A percentile compares a stretch with the other conserved stretches of the same genome.
Conservation (phyloP, 1,140 invertebrate species). For the Stegodyphus mimosarum region DNA sequence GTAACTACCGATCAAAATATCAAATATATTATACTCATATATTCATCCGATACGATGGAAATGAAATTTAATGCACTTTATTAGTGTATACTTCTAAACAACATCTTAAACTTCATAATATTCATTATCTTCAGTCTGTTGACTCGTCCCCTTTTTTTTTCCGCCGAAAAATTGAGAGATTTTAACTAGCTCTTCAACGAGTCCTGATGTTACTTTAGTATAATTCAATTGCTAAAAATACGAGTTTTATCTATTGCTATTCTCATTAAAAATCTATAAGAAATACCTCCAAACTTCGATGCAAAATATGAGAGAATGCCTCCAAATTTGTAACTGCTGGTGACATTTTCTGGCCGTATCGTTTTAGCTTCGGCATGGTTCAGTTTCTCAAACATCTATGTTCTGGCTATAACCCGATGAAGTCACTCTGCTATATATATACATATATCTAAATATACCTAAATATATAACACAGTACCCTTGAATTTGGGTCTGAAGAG, state of each 20-base stretch:
- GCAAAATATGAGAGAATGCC: background rate
- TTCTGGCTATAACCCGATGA: no score
- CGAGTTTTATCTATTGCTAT: slow-evolving; percentile 18
- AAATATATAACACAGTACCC: background rate
- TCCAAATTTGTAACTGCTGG: background rate
- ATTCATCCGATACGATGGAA: background rate
- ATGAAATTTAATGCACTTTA: slow-evolving; percentile 25
- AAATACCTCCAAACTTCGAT: background rate
- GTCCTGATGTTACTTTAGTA: background rate
- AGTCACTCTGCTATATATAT: background rate
- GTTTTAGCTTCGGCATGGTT: no score
- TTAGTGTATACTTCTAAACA: no score
- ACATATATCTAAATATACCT: background rate
- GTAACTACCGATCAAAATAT: slow-evolving; percentile 42
- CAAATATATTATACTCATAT: slow-evolving; percentile 27
- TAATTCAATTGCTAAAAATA: background rate
- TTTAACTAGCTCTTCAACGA: background rate
- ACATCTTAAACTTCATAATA: no score
- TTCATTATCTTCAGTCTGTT: background rate
- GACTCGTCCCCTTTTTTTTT: background rate
- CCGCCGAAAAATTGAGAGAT: background rate
- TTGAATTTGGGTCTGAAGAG: no score
- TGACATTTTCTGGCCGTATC: background rate
- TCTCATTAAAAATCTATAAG: slow-evolving; percentile 32
- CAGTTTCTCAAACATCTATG: no score